Evolutionary conservation across 2,113 vertebrate genomes (phyloP).

Genomic region (Oreotrochilus melanogaster): DNA sequence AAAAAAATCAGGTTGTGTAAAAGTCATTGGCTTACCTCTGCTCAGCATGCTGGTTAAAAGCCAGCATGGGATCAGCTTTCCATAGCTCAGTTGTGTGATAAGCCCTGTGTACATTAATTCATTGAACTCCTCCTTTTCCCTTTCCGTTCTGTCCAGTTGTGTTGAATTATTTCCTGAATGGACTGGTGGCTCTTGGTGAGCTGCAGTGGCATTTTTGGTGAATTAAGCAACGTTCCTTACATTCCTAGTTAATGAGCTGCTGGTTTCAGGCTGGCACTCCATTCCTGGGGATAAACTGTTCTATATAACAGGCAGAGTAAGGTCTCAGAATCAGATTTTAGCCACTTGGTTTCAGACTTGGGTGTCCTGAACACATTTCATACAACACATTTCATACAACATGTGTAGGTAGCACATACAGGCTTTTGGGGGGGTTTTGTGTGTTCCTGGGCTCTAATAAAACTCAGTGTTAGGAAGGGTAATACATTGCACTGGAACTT

Average conservation of each 20-base stretch:
- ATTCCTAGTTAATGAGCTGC: background rate
- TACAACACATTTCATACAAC: too few species aligned
- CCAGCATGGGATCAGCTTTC: background rate
- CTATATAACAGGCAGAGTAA: background rate
- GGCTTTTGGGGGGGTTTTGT: background rate
- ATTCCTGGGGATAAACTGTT: background rate
- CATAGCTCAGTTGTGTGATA: rapidly evolving
- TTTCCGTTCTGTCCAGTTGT: background rate
- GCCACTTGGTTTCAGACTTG: rapidly evolving
- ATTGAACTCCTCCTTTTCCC: background rate
- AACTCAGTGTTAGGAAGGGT: background rate
- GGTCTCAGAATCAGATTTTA: background rate
- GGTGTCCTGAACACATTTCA: background rate
- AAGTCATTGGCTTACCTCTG: background rate
- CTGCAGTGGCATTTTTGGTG: background rate
- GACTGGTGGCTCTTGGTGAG: background rate
- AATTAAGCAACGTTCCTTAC: background rate
- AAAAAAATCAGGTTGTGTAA: background rate
- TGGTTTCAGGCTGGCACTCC: background rate
- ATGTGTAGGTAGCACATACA: background rate
- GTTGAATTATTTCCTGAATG: background rate
- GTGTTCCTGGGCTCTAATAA: background rate
- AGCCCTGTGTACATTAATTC: background rate
- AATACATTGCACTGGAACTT: background rate
- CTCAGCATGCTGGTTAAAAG: background rate